Percentiles rank a stretch among this genome's conserved stretches.
Evolutionary conservation across 2,888 invertebrate genomes (phyloP).

Genomic region (Nemotelus pantherinus): DNA sequence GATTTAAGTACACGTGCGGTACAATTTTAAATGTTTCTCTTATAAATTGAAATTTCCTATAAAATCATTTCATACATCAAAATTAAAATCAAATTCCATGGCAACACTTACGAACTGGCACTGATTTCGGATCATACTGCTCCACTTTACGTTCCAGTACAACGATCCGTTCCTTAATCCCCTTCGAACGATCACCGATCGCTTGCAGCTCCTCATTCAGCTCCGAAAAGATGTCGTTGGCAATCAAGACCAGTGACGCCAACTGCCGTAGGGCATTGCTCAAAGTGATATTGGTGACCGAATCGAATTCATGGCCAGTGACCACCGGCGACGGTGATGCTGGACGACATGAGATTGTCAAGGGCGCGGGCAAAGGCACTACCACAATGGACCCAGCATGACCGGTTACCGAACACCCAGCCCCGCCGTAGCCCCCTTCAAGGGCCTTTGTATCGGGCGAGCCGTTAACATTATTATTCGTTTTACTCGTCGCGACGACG

Average conservation of each 20-base stretch:
- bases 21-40: too few species aligned
- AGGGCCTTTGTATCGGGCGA: constrained; percentile 52
- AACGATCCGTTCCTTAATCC: constrained; percentile 75
- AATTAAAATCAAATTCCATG: too few species aligned
- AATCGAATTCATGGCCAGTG: constrained; percentile 81
- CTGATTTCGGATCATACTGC: constrained; percentile 85
- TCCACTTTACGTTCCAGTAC: constrained; percentile 77
- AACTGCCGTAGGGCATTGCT: constrained; percentile 86
- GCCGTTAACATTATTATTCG: constrained; percentile 52
- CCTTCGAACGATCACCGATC: constrained; percentile 78
- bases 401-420: constrained; percentile 49
- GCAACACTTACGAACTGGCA: constrained; percentile 90
- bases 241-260: constrained; percentile 82
- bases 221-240: constrained; percentile 87
- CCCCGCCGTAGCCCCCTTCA: constrained; percentile 52
- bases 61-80: too few species aligned
- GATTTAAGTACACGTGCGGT: too few species aligned
- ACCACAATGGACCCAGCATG: constrained; percentile 55
- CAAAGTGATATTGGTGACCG: constrained; percentile 86
- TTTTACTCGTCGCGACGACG: constrained; percentile 1
- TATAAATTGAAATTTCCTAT: too few species aligned
- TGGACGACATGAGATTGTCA: not conserved
- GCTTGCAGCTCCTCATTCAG: constrained; percentile 79
- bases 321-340: constrained; percentile 58
- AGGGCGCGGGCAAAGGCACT: constrained; percentile 40